Evolutionary conservation across 2,888 invertebrate genomes (phyloP).

Genomic region (Listrodromus nycthemerus): DNA sequence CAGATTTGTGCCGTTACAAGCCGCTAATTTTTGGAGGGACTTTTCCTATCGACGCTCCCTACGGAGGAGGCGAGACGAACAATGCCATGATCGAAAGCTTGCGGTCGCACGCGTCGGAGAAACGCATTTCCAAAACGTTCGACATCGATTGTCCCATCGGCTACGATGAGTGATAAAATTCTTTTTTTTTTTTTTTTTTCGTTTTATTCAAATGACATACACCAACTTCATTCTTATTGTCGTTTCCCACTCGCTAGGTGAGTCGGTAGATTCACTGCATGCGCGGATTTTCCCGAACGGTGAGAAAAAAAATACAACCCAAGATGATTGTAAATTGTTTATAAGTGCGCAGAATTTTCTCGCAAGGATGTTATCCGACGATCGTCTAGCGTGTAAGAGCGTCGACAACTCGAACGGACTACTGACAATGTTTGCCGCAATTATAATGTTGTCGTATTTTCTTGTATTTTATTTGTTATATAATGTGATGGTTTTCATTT

Average conservation of each 20-base stretch:
- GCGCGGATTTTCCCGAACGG: neutral
- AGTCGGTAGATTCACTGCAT: conserved; percentile 24
- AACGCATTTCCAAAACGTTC: conserved; percentile 83
- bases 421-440: conserved; percentile 33
- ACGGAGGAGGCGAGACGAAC: conserved; percentile 71
- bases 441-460: conserved; percentile 28
- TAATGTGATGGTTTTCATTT: conserved; percentile 29
- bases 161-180: conserved; percentile 67
- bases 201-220: neutral
- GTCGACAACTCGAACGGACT: neutral
- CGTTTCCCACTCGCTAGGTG: conserved; percentile 21
- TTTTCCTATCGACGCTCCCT: conserved; percentile 93
- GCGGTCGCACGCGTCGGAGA: conserved; percentile 64
- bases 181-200: neutral
- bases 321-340: conserved; percentile 12
- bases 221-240: neutral
- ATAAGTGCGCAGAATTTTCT: conserved; percentile 8
- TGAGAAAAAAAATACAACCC: neutral
- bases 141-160: conserved; percentile 86
- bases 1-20: conserved; percentile 84
- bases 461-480: conserved; percentile 40
- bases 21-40: conserved; percentile 94
- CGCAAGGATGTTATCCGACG: neutral
- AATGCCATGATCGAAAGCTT: conserved; percentile 50
- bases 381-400: neutral